phyloP scores from a whole-genome alignment of 2,888 invertebrate genomes.

The Athalia circularis region DNA sequence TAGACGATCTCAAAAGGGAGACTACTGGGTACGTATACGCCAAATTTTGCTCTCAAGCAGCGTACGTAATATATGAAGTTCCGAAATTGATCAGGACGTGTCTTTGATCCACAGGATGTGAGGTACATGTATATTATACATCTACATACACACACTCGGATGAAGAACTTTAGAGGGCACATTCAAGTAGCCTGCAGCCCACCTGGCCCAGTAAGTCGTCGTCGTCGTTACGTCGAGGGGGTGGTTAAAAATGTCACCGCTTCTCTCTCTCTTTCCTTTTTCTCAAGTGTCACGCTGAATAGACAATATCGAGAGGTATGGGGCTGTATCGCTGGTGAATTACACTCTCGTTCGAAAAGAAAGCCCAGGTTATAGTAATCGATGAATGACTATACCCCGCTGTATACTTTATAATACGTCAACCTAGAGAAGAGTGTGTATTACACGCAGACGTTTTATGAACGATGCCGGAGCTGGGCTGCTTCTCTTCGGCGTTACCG shows the following conservation, averaged over 20 bases:
- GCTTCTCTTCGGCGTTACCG: no score
- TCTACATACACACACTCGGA: background rate
- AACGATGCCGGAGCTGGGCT: no score
- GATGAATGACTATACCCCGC: no score
- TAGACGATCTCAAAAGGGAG: background rate
- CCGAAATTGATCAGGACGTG: slow-evolving; percentile 22
- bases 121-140: background rate
- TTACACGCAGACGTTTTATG: no score
- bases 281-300: slow-evolving; percentile 5
- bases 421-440: no score
- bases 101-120: slow-evolving; percentile 22
- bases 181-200: slow-evolving; percentile 8
- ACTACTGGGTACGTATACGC: background rate
- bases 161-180: slow-evolving; percentile 15
- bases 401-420: no score
- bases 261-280: background rate
- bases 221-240: background rate
- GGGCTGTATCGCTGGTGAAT: background rate
- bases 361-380: no score
- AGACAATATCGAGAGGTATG: slow-evolving; percentile 6
- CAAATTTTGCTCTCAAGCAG: slow-evolving; percentile 11
- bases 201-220: slow-evolving; percentile 6
- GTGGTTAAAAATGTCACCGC: slow-evolving; percentile 9
- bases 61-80: background rate
- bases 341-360: background rate